These are phyloP conservation scores for Glaucidium brasilianum DNA, from an alignment of 2,113 vertebrate species.

Conservation along the genomic window DNA sequence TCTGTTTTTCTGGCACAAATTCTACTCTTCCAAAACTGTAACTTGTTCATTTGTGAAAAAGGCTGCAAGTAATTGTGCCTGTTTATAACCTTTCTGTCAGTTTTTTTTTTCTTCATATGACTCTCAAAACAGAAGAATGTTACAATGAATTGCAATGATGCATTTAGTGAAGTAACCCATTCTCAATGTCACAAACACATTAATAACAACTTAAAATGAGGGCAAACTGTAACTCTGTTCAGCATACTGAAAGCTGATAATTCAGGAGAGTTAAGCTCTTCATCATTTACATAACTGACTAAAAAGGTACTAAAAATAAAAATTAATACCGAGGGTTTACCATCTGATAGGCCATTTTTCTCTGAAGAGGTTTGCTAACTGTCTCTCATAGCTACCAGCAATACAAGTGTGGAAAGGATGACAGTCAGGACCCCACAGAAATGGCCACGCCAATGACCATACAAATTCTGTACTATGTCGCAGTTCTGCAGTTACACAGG, in stretches of 20 bases:
- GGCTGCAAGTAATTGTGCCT: background rate
- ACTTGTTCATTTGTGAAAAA: conserved; percentile 16
- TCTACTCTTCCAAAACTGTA: conserved; percentile 6
- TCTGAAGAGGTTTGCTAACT: background rate
- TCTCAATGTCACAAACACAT: background rate
- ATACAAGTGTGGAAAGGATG: background rate
- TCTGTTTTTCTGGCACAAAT: conserved; percentile 47
- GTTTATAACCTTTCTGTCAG: background rate
- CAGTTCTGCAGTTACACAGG: background rate
- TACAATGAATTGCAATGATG: background rate
- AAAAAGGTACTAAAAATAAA: background rate
- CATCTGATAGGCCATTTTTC: background rate
- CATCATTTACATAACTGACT: background rate
- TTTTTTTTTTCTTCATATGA: background rate
- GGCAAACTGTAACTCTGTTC: background rate
- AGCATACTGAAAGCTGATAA: background rate
- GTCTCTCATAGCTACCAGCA: background rate
- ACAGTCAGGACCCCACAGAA: background rate
- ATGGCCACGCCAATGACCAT: background rate
- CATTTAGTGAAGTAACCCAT: background rate
- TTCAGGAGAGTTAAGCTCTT: background rate
- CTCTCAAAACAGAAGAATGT: background rate
- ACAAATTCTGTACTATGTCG: background rate
- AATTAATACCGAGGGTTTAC: background rate
- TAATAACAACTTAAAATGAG: background rate